Conservation (phyloP, 2,797 vertebrate species). For the Chaenodraco wilsoni region DNA sequence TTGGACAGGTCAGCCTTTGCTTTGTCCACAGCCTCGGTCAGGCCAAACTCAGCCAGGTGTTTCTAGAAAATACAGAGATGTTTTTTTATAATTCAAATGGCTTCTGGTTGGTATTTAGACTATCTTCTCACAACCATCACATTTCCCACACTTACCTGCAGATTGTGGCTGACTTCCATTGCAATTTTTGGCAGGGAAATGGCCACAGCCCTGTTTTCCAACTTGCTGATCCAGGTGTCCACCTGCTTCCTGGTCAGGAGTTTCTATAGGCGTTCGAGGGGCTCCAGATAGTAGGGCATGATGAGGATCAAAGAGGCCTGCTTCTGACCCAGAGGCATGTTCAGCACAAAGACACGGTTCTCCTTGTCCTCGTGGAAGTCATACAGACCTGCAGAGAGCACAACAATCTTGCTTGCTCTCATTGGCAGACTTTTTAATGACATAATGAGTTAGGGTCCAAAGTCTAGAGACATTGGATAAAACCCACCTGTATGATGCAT, state of each 20-base stretch:
- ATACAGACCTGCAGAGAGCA: slow-evolving; percentile 87
- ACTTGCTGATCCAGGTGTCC: slow-evolving; percentile 90
- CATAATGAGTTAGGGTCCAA: slow-evolving; percentile 12
- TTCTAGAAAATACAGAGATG: slow-evolving; percentile 82
- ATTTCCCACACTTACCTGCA: slow-evolving; percentile 78
- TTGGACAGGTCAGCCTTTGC: slow-evolving; percentile 95
- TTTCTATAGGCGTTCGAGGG: slow-evolving; percentile 92
- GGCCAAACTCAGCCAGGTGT: slow-evolving; percentile 91
- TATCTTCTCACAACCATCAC: not conserved
- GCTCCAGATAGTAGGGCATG: slow-evolving; percentile 94
- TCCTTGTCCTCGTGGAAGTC: slow-evolving; percentile 89
- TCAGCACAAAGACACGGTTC: slow-evolving; percentile 87
- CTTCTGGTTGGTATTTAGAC: not conserved
- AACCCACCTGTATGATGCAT: slow-evolving; percentile 95
- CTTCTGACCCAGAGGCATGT: slow-evolving; percentile 95
- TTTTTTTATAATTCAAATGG: not conserved
- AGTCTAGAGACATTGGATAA: not conserved
- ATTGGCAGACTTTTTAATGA: slow-evolving; percentile 12
- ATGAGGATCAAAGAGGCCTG: slow-evolving; percentile 94
- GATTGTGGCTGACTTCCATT: slow-evolving; percentile 85
- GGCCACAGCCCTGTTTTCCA: slow-evolving; percentile 90
- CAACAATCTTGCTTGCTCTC: slow-evolving; percentile 1
- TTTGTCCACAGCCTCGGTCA: slow-evolving; percentile 96
- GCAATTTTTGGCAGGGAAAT: slow-evolving; percentile 92
- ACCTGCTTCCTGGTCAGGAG: slow-evolving; percentile 92